Evolutionary conservation across 2,888 invertebrate genomes (phyloP), one percentile per base, ranked within the genome.

Genomic region (Tribolium freemani): DNA sequence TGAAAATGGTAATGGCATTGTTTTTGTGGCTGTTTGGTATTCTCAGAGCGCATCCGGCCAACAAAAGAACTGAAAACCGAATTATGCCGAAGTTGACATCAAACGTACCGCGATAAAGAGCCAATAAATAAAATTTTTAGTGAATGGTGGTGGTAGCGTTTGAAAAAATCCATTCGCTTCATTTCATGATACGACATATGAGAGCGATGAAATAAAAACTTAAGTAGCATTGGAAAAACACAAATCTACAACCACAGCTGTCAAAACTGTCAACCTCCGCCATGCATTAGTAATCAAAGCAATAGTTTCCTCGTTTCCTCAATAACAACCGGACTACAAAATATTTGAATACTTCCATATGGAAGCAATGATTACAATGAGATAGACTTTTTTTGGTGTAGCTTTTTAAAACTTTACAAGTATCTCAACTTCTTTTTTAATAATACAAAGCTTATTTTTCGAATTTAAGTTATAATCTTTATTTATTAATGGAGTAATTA

Each of bases 21-120:
- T 73, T 73, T 73, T 72, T 66, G 57, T 48, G 48, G 51, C 58
- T 73, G 69, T 73, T 73, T 73, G 64, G 69, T 69, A 73, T 73
- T 73, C 73, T 61, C 21, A 26, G 48, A 60, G 54, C 60, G 73
- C 60, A 58, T 66, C 60, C 69, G 66, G 51, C 50, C 58, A 61
- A 69, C 69, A 73, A 73, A 72, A 73, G 66, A 66, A 58, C 54
- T 58, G 69, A 64, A 73, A 69, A 73, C 69, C 66, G 56, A 69
- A 73, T 73, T 69, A 64, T 69, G 48, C 64, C 57, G 51, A 69
- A 58, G 50, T 53, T 30, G 13, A 64, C 69, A 66, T 69, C 69
- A 73, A 73, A 73, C 38, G 30, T 5, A 57, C 73, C 73, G 73
- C 69, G 16, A 46, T 48, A 21, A 30, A 68, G 31, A 50, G 64